Base-by-base conservation (phyloP, 2,113 vertebrate genomes). In the Sceloporus tristichus region DNA sequence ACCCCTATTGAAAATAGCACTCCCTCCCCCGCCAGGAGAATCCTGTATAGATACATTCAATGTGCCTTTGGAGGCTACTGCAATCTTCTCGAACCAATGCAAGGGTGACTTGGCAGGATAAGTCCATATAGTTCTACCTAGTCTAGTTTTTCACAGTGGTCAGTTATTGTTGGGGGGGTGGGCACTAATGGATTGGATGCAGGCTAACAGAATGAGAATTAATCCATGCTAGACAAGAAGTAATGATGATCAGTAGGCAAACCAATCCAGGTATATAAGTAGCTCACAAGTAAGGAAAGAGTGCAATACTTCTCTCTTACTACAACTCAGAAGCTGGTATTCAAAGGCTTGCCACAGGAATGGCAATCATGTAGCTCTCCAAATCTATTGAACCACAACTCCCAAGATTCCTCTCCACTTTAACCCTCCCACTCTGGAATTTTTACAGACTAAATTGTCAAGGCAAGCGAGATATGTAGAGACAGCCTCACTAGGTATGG, bases 21-120 rank as follows among this genome's bases (percentile, higher is more conserved):
- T 34, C 34, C 34, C 34, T 1, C 34, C 34, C 34, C 34, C 34
- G 38, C 23, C 21, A 54, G 19, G 18, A 53, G 10, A 74, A 54
- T 48, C 73, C 13, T 70, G 42, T 76, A 88, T 48, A 88, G 83
- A 91, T 91, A 0, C 48, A 85, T 27, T 29, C 77, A 93, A 56
- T 92, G 92, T 90, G 11, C 70, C 53, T 74, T 90, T 59, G 87
- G 84, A 92, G 84, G 65, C 0, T 92, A 92, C 18, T 92, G 82
- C 85, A 81, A 92, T 89, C 48, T 68, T 88, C 81, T 84, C 42
- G 13, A 91, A 94, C 85, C 54, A 2, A 42, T 6, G 21, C 8
- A 25, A 79, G 62, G 68, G 29, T 62, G 56, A 40, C 0, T 19
- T 25, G 77, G 27, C 40, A 74, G 16, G 27, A 77, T 77, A 9